Percentiles rank a stretch among this genome's conserved stretches.
These are phyloP conservation scores for Euplagia quadripunctaria DNA, from an alignment of 2,888 invertebrate genomes.

Conservation along the genomic window DNA sequence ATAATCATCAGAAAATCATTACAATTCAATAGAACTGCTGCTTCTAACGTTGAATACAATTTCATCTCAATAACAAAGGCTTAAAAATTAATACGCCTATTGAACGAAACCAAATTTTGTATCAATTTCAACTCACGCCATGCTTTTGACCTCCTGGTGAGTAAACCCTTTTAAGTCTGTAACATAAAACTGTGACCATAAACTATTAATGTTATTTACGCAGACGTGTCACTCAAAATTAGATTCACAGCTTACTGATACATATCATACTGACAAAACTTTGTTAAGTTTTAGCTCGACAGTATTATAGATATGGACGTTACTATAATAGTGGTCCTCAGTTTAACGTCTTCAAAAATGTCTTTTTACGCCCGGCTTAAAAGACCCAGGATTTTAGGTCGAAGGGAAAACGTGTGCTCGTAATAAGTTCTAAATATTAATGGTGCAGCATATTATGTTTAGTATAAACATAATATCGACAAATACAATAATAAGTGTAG, in stretches of 20 bases:
- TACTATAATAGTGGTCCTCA: no score
- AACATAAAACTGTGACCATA: slow-evolving; percentile 46
- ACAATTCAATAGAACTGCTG: slow-evolving; percentile 34
- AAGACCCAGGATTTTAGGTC: no score
- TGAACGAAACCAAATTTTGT: slow-evolving; percentile 76
- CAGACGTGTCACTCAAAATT: slow-evolving; percentile 29
- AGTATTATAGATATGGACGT: no score
- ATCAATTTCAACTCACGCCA: slow-evolving; percentile 80
- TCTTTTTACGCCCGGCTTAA: no score
- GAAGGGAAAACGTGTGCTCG: no score
- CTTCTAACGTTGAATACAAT: slow-evolving; percentile 46
- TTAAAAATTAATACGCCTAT: slow-evolving; percentile 66
- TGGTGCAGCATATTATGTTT: not conserved
- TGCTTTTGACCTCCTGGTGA: slow-evolving; percentile 74
- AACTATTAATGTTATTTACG: slow-evolving; percentile 17
- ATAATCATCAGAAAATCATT: slow-evolving; percentile 49
- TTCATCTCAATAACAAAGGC: slow-evolving; percentile 58
- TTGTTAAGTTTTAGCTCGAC: no score
- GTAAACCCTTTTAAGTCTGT: slow-evolving; percentile 63
- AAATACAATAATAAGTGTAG: not conserved
- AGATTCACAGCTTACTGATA: no score
- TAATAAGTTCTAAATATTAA: no score
- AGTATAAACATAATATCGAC: not conserved
- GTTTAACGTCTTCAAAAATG: no score
- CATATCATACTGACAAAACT: no score